Percentiles rank a stretch among this genome's conserved stretches.
These are phyloP conservation scores for Pantherophis guttatus DNA, from an alignment of 2,113 vertebrate genomes.

Conservation along the genomic window DNA sequence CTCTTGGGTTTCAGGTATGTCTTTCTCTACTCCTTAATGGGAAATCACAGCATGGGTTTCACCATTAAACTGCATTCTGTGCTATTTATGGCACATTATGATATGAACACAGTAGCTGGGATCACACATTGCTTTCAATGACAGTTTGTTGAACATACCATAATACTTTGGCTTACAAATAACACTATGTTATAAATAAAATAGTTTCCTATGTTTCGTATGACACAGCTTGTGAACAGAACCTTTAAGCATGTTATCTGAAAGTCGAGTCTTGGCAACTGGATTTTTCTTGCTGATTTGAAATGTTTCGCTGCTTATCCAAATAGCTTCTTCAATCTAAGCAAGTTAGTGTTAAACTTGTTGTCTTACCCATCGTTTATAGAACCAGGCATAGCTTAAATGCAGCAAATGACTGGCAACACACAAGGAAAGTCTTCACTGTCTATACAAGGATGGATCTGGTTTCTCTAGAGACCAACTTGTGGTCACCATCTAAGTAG, in stretches of 20 bases:
- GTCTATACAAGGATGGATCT: neutral
- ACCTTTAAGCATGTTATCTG: neutral
- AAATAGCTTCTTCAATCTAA: neutral
- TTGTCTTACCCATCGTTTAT: neutral
- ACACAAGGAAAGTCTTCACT: neutral
- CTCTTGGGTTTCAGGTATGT: neutral
- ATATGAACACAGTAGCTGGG: neutral
- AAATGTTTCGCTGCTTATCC: neutral
- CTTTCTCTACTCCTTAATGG: neutral
- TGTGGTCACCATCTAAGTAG: neutral
- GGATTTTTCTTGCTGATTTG: neutral
- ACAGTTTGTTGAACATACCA: neutral
- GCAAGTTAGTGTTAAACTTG: neutral
- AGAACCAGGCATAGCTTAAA: neutral
- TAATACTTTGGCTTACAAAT: neutral
- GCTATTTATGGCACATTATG: neutral
- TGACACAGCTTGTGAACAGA: neutral
- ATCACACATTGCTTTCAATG: neutral
- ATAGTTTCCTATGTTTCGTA: neutral
- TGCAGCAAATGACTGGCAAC: neutral
- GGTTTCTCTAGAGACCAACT: neutral
- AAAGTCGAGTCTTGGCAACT: neutral
- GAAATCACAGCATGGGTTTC: neutral
- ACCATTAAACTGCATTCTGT: neutral
- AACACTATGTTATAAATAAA: neutral